Base-by-base conservation (phyloP, 2,888 invertebrate species). In the Rhingia campestris region DNA sequence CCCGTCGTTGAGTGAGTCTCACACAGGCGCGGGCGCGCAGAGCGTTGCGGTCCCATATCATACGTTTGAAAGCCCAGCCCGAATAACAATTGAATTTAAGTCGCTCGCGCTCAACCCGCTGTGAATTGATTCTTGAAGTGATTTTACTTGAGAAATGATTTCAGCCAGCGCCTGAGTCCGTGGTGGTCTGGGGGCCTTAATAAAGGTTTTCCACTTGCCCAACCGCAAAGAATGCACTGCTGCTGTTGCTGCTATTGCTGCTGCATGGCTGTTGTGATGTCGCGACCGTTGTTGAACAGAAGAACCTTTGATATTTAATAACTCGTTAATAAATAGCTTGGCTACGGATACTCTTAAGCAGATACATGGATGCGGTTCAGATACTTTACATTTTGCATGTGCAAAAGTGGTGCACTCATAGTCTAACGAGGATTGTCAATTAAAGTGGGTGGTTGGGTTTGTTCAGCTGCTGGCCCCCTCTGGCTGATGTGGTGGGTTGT, bases 281-380 rank as follows among this genome's bases (percentile, higher is more conserved):
- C 53, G 69, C 14, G 47, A 63, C 37, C 56, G 59, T 30, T 74
- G 63, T 43, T 56, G 22, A 66, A 80, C 79, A 84, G 74, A 70
- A 75, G 80, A 80, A 79, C 80, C 84, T 84, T 84, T 84, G 84
- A 84, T 84, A 84, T 84, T 84, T 84, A 84, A 84, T 84, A 84
- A 84, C 84, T 84, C 74, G 74, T 70, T 75, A 79, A 73, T 75
- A 75, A 69, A 61, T 37, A 39, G 63, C 53, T 69, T 37, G 1
- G 69, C 53, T n/a, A 56, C 33, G 43, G 70, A 72, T 64, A 70
- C 56, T 64, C 45, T 14, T 47, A 49, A 64, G 45, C 69, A 64
- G 81, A 63, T 70, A 54, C 59, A 69, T 35, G 10, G 12, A 9
- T 45, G 9, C 56, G 43, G 41, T 49, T 47, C 30, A 58, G 80